These are phyloP conservation scores for Romanogobio albipinnatus DNA, from an alignment of 2,113 vertebrate genomes.

Conservation along the genomic window DNA sequence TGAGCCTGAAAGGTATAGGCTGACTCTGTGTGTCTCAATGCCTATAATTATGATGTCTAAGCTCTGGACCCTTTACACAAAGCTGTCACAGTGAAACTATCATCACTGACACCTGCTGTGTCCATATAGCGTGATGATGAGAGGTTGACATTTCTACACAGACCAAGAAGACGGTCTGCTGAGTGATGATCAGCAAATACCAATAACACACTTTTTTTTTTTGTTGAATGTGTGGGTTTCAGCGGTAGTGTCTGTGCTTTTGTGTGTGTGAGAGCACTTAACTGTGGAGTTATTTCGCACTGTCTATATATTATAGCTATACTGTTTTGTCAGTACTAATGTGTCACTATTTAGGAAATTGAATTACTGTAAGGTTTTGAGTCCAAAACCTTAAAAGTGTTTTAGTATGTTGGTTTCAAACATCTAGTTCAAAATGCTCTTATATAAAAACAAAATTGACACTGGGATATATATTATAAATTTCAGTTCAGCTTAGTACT, in stretches of 20 bases:
- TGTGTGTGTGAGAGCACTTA: background rate
- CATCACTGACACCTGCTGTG: slow-evolving; percentile 15
- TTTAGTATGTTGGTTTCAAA: background rate
- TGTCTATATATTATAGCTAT: background rate
- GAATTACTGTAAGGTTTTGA: background rate
- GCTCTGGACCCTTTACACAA: slow-evolving; percentile 42
- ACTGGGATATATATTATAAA: background rate
- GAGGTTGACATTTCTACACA: slow-evolving; percentile 22
- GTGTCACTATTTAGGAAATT: background rate
- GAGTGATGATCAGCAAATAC: background rate
- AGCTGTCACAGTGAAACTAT: slow-evolving; percentile 37
- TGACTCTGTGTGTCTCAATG: slow-evolving; percentile 36
- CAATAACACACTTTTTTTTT: background rate
- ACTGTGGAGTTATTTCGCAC: background rate
- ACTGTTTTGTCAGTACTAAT: background rate
- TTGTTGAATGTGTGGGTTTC: background rate
- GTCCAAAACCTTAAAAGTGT: background rate
- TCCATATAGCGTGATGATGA: slow-evolving; percentile 28
- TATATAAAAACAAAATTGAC: background rate
- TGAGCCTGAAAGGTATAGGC: slow-evolving; percentile 23
- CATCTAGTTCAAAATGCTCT: too few species aligned
- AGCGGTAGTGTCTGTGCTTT: background rate
- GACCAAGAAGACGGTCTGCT: slow-evolving; percentile 21
- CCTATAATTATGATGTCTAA: slow-evolving; percentile 42
- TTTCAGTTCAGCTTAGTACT: background rate